Base-by-base conservation (phyloP, 2,888 invertebrate species). In the Drosophila suboccidentalis region DNA sequence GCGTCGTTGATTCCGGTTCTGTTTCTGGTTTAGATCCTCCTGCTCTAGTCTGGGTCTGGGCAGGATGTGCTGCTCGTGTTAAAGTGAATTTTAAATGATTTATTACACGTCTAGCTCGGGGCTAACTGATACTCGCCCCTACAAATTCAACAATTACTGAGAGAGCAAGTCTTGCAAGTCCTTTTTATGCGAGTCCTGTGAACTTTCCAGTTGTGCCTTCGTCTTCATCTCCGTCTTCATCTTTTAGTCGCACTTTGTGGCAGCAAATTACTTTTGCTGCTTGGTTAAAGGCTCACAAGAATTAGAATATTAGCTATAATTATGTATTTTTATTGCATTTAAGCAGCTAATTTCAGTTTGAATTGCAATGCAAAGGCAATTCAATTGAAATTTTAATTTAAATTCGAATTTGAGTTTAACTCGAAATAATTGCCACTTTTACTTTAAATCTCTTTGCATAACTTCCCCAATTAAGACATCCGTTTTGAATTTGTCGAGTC, bases 11-110 rank as follows among this genome's bases (percentile, higher is more conserved):
- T 46, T 65, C 63, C 47, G 55, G 50, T 59, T 38, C 41, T 62
- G 49, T 41, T 41, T 49, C 34, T 59, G 60, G 41, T 47, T 53
- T 36, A 41, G 65, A 19, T 51, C 51, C 50, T 43, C 55, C 39
- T 19, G 4, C 46, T 44, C 36, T 38, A 29, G 10, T 32, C 54
- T 29, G 34, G 19, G 50, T 36, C 36, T 55, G 44, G 22, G n/a
- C 57, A 47, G 57, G 57, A 58, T 58, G 57, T 58, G 58, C 36
- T 57, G 69, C 64, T 71, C 73, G 85, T 74, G 76, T 86, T 86
- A 88, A 83, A 86, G 78, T 81, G 79, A 87, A 81, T 87, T 81
- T 84, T 70, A 80, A 89, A 89, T 87, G 82, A 86, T 89, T 89
- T 89, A 89, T 87, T 81, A 64, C 76, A 71, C 69, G 57, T 84